A percentile compares a stretch with the other conserved stretches of the same genome.
phyloP scores from a whole-genome alignment of 2,797 vertebrate species.

The Nyctalus aviator region DNA sequence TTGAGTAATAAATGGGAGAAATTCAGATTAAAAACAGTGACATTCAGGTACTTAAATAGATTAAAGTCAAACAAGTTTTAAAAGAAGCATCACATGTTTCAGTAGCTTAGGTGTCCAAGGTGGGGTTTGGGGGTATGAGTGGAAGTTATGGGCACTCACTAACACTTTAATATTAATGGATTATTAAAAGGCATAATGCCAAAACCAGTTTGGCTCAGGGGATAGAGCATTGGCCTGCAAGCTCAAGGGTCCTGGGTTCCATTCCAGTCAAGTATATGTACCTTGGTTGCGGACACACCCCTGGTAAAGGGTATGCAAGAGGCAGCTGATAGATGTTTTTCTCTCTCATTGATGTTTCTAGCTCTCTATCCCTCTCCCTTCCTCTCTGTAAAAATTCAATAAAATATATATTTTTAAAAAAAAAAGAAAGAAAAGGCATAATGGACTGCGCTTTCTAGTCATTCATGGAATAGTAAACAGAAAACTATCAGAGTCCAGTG shows the following conservation, averaged over 20 bases:
- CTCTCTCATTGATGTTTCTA: too few relatives aligned
- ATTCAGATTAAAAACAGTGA: background rate
- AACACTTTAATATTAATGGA: background rate
- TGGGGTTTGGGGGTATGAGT: fast-evolving
- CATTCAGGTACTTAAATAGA: background rate
- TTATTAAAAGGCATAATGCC: background rate
- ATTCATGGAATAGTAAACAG: background rate
- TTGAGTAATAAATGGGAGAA: constrained; percentile 15
- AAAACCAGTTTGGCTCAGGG: too few relatives aligned
- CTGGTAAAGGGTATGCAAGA: too few relatives aligned
- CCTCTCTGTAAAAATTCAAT: too few relatives aligned
- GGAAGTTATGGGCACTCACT: background rate
- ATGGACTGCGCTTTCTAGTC: background rate
- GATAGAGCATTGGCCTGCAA: too few relatives aligned
- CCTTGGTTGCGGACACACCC: too few relatives aligned
- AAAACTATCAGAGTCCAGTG: background rate
- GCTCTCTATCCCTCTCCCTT: too few relatives aligned
- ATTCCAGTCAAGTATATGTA: too few relatives aligned
- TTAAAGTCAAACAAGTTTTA: background rate
- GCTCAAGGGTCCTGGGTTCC: too few relatives aligned
- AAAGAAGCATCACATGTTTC: background rate
- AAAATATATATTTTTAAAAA: too few relatives aligned
- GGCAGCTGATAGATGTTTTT: too few relatives aligned
- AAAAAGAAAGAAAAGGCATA: background rate
- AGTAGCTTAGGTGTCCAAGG: background rate